phyloP scores from a whole-genome alignment of 2,888 invertebrate genomes.

The Pterostichus niger region DNA sequence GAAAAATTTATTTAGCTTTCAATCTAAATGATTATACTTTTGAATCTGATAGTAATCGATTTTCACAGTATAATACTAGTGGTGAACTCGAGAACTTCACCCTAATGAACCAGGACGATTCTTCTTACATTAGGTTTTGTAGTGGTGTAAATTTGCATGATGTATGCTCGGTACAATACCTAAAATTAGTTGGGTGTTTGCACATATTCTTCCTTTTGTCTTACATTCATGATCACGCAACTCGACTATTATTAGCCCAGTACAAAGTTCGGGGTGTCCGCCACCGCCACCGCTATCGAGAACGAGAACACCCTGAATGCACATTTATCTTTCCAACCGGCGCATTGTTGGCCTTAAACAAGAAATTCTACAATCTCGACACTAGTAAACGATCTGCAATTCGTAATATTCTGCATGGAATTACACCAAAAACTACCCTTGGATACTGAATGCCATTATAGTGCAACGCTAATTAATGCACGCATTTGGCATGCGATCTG shows the following conservation, averaged over 20 bases:
- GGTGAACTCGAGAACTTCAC: too few relatives aligned
- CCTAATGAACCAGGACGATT: background rate
- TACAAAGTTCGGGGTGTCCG: slow-evolving; percentile 10
- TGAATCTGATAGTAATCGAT: too few relatives aligned
- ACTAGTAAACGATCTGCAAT: slow-evolving; percentile 33
- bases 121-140: slow-evolving; percentile 5
- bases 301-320: slow-evolving; percentile 26
- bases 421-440: slow-evolving; percentile 24
- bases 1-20: too few relatives aligned
- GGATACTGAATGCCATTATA: slow-evolving; percentile 11
- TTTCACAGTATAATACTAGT: too few relatives aligned
- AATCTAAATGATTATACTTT: too few relatives aligned
- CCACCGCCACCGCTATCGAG: background rate
- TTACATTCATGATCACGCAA: slow-evolving; percentile 42
- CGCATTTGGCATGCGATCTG: background rate
- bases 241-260: slow-evolving; percentile 19
- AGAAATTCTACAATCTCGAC: slow-evolving; percentile 50
- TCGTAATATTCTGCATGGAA: slow-evolving; percentile 39
- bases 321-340: slow-evolving; percentile 21
- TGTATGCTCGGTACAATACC: slow-evolving; percentile 14
- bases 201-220: slow-evolving; percentile 38
- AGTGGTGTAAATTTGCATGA: slow-evolving; percentile 29
- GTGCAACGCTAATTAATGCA: slow-evolving; percentile 2
- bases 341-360: slow-evolving; percentile 36
- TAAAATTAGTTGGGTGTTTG: slow-evolving; percentile 40